Base-by-base conservation (phyloP, 1,140 invertebrate species). In the Euglossa dilemma region DNA sequence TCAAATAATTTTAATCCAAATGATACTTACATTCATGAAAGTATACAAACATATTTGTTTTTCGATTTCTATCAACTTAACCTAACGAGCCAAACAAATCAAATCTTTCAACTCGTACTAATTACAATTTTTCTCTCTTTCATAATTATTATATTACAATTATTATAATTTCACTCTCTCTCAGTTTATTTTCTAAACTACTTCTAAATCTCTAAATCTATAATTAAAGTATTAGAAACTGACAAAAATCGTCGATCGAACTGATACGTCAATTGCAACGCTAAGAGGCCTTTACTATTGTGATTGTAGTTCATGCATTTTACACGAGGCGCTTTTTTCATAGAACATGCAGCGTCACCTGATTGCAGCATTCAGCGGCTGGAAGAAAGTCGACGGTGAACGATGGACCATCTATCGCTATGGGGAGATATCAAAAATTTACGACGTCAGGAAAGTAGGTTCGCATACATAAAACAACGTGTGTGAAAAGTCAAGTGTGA, bases 371-470 rank as follows among this genome's bases (percentile, higher is more conserved):
- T 57, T 79, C 67, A 50, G 36, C 18, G 25, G 25, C 18, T 50
- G 25, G 25, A 79, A 59, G 77, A 79, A 71, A 71, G 77, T 71
- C 56, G 54, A 61, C 56, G 54, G 23, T 28, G 36, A 67, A n/a
- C 45, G 77, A 71, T 71, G 77, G 56, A 71, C 56, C 76, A 20
- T 61, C 52, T 70, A 79, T 79, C 77, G 66, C 61, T 59, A 20
- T 56, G 20, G 25, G 20, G 25, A 79, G 45, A 71, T 79, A 79
- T 79, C 77, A 79, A 70, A 79, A 61, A 71, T 79, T 79, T 71
- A 79, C 56, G 45, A 61, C 56, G 77, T 45, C 16, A 71, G n/a
- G 77, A 79, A 79, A 79, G 77, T 79, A 79, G 77, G 77, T 71
- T 79, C 45, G 77, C 66, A 47, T 59, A 61, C 25, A 50, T 71